Conservation (phyloP, 2,113 vertebrate species). For the Aythya baeri region DNA sequence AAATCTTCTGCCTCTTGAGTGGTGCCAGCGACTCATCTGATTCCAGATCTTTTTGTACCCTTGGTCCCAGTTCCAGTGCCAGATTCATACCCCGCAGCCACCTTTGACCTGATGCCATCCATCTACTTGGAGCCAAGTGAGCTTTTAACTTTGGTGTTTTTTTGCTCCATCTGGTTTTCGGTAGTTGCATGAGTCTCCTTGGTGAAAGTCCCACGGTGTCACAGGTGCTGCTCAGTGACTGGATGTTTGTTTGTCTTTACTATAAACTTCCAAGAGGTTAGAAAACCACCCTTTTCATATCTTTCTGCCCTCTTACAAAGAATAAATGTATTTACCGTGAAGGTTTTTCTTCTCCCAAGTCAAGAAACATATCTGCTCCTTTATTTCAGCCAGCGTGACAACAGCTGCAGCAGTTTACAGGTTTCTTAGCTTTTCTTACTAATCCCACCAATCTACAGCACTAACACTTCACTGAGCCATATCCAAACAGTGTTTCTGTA, state of each 20-base stretch:
- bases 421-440: neutral
- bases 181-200: neutral
- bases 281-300: neutral
- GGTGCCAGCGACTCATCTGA: neutral
- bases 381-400: neutral
- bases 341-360: neutral
- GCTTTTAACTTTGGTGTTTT: neutral
- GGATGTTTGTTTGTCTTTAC: neutral
- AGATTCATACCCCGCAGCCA: neutral
- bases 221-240: neutral
- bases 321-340: neutral
- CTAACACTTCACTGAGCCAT: neutral
- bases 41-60: neutral
- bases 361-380: fast-evolving
- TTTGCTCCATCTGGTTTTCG: neutral
- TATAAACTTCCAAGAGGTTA: neutral
- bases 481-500: neutral
- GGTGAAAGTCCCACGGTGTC: neutral
- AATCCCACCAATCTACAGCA: neutral
- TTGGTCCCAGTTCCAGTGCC: neutral
- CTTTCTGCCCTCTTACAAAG: neutral
- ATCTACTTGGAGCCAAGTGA: neutral
- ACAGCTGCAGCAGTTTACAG: neutral
- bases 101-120: neutral
- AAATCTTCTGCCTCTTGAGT: neutral